Conservation (phyloP, 2,797 vertebrate species). For the Siniperca obscura region DNA sequence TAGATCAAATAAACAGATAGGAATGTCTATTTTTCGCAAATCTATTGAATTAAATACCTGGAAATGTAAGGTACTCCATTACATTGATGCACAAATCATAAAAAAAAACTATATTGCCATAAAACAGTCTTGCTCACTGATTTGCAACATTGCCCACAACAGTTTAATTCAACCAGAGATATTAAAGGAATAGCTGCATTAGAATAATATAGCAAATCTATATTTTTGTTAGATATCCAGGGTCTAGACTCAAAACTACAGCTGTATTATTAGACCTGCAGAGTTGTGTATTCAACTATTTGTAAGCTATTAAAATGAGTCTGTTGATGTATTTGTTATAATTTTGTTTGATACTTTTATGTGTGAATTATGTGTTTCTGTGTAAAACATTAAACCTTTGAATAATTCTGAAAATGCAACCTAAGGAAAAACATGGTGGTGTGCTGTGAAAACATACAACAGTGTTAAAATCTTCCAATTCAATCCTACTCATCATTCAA, state of each 20-base stretch:
- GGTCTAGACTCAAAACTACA: background rate
- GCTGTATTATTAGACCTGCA: background rate
- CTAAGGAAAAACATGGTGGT: background rate
- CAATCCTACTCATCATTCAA: background rate
- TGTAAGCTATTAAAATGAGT: background rate
- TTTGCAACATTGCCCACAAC: background rate
- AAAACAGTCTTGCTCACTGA: background rate
- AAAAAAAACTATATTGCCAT: no score
- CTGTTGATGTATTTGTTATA: background rate
- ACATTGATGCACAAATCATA: background rate
- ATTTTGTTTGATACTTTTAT: background rate
- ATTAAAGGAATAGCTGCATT: background rate
- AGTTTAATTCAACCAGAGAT: background rate
- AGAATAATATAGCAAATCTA: background rate
- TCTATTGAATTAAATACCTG: background rate
- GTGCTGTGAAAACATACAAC: background rate
- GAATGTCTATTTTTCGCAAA: background rate
- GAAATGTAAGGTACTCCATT: background rate
- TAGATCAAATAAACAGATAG: background rate
- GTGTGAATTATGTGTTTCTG: background rate
- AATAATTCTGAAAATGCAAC: background rate
- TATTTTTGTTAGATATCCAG: background rate
- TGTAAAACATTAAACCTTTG: background rate
- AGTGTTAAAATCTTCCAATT: background rate
- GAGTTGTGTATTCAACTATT: background rate